Percentiles rank a stretch among this genome's conserved stretches.
Evolutionary conservation across 2,888 invertebrate species (phyloP).

Genomic region (Heliconius charithonia): DNA sequence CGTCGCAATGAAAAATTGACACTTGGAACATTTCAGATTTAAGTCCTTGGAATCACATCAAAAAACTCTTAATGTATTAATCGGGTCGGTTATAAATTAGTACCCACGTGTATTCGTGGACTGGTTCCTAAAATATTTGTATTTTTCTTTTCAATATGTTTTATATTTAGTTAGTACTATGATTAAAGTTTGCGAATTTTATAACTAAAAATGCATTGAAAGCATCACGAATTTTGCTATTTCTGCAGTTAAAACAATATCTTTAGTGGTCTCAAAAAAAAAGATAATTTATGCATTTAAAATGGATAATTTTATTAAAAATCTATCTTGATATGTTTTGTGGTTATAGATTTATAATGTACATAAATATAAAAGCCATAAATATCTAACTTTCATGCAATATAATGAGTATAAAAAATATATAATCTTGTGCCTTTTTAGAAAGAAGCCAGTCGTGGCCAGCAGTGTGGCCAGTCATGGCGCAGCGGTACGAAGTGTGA

Average conservation of each 20-base stretch:
- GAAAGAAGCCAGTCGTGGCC: too few relatives aligned
- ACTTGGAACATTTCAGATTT: constrained; percentile 59
- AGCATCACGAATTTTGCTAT: background rate
- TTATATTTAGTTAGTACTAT: background rate
- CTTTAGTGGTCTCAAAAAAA: background rate
- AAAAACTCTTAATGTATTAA: background rate
- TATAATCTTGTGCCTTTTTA: too few relatives aligned
- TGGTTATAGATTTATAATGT: background rate
- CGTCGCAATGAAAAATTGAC: constrained; percentile 71
- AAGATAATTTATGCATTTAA: too few relatives aligned
- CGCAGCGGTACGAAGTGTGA: too few relatives aligned
- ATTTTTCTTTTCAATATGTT: background rate
- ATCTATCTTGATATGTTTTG: background rate
- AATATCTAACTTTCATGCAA: too few relatives aligned
- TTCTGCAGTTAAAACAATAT: background rate
- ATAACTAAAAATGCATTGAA: background rate
- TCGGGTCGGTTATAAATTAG: background rate
- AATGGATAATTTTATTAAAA: background rate
- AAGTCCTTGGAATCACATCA: constrained; percentile 34
- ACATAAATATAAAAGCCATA: too few relatives aligned
- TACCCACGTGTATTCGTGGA: background rate
- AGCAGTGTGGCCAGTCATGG: too few relatives aligned
- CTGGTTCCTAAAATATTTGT: background rate
- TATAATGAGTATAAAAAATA: too few relatives aligned
- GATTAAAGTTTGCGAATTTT: background rate